A percentile compares a stretch with the other conserved stretches of the same genome.
phyloP scores from a whole-genome alignment of 2,888 invertebrate genomes.

The Spatulosminthurus flaviceps region DNA sequence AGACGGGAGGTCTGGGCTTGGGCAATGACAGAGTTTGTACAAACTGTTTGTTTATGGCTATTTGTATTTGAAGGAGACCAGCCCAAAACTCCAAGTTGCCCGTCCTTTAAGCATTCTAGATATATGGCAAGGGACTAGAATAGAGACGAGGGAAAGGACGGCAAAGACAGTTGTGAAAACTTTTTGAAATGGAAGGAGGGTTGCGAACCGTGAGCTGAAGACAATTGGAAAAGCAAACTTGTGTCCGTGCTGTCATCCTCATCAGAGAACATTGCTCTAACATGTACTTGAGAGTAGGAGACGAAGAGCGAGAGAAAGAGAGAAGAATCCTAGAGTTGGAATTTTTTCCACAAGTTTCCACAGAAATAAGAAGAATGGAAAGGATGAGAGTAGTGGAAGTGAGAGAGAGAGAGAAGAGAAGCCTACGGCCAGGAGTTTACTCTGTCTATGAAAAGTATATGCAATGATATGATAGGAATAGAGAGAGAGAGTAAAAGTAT shows the following conservation, averaged over 20 bases:
- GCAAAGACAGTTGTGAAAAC: constrained; percentile 29
- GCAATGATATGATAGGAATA: background rate
- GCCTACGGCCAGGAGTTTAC: constrained; percentile 1
- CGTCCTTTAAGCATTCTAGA: background rate
- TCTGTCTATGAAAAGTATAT: background rate
- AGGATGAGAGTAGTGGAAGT: background rate
- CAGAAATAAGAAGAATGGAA: constrained; percentile 2
- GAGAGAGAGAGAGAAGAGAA: background rate
- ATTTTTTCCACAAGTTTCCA: background rate
- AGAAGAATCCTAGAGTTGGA: constrained; percentile 3
- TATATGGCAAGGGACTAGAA: background rate
- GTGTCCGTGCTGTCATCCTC: constrained; percentile 32
- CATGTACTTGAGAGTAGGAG: background rate
- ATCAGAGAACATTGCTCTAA: constrained; percentile 16
- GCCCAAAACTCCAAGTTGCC: background rate
- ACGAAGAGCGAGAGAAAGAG: constrained; percentile 1
- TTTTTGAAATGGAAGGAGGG: constrained; percentile 38
- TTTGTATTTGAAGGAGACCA: background rate
- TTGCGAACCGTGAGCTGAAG: constrained; percentile 25
- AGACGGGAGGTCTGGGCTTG: background rate
- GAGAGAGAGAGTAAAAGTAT: background rate
- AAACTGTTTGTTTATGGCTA: constrained; percentile 14
- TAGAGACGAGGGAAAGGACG: background rate
- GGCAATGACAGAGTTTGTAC: background rate
- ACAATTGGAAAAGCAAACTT: constrained; percentile 38